Conservation (phyloP, 2,888 invertebrate species). For the Heliconius ismenius region DNA sequence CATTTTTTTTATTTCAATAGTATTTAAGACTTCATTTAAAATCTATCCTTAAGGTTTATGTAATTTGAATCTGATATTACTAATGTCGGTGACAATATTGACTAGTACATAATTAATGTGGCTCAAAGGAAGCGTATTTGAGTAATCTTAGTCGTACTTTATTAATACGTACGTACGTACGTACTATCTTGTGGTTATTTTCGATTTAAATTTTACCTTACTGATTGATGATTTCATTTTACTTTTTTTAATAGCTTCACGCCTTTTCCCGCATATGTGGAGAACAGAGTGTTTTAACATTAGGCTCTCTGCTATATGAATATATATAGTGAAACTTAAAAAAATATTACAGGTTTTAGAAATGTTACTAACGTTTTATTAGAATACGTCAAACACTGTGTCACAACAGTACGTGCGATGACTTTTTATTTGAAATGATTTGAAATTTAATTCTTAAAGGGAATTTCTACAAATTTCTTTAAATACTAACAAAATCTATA, state of each 20-base stretch:
- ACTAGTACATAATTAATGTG: slow-evolving; percentile 6
- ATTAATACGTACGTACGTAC: background rate
- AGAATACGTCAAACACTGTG: background rate
- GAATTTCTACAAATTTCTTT: background rate
- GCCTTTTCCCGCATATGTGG: too few species aligned
- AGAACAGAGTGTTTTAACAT: too few species aligned
- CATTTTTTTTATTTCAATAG: background rate
- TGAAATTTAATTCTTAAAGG: too few species aligned
- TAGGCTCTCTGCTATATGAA: too few species aligned
- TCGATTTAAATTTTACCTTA: too few species aligned
- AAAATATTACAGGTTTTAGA: too few species aligned
- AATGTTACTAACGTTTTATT: too few species aligned
- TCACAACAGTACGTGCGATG: too few species aligned
- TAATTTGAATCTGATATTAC: background rate
- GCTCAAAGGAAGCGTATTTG: slow-evolving; percentile 1
- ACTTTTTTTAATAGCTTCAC: too few species aligned
- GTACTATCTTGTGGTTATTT: background rate
- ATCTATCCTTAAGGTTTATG: background rate
- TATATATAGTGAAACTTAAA: too few species aligned
- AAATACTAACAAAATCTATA: background rate
- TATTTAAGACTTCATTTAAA: background rate
- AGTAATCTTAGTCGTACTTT: background rate
- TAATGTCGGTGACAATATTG: background rate
- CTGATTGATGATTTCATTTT: too few species aligned
- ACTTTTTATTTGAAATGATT: too few species aligned